A percentile compares a stretch with the other conserved stretches of the same genome.
These are phyloP conservation scores for Danaus chrysippus DNA, from an alignment of 2,888 invertebrate species.

Conservation along the genomic window DNA sequence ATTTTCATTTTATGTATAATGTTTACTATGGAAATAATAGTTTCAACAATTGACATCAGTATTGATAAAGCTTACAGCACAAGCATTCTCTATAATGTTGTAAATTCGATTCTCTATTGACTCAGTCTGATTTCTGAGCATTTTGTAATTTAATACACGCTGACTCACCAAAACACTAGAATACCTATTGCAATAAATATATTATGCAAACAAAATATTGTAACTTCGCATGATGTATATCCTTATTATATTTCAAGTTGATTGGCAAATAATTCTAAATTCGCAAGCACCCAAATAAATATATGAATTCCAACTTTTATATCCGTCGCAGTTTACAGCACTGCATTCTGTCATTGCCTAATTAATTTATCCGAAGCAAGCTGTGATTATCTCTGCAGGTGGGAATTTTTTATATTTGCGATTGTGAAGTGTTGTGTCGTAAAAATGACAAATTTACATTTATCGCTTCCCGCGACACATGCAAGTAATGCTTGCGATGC, in stretches of 20 bases:
- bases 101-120: slow-evolving; percentile 59
- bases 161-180: slow-evolving; percentile 54
- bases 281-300: too few relatives aligned
- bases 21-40: background rate
- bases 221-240: too few relatives aligned
- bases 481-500: slow-evolving; percentile 64
- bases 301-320: background rate
- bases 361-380: slow-evolving; percentile 35
- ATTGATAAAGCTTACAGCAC: slow-evolving; percentile 36
- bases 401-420: slow-evolving; percentile 55
- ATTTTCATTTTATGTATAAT: background rate
- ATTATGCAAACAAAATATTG: too few relatives aligned
- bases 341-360: slow-evolving; percentile 27
- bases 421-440: slow-evolving; percentile 57
- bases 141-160: slow-evolving; percentile 62
- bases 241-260: too few relatives aligned
- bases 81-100: slow-evolving; percentile 21
- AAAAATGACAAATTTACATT: slow-evolving; percentile 70
- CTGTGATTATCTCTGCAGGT: slow-evolving; percentile 50
- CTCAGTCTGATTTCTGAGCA: slow-evolving; percentile 56
- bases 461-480: slow-evolving; percentile 58
- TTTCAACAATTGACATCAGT: slow-evolving; percentile 49
- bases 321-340: slow-evolving; percentile 10
- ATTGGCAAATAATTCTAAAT: too few relatives aligned
- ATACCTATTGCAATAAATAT: background rate